These are phyloP conservation scores for Drosophila paramelanica DNA, from an alignment of 2,888 invertebrate species.

Conservation along the genomic window DNA sequence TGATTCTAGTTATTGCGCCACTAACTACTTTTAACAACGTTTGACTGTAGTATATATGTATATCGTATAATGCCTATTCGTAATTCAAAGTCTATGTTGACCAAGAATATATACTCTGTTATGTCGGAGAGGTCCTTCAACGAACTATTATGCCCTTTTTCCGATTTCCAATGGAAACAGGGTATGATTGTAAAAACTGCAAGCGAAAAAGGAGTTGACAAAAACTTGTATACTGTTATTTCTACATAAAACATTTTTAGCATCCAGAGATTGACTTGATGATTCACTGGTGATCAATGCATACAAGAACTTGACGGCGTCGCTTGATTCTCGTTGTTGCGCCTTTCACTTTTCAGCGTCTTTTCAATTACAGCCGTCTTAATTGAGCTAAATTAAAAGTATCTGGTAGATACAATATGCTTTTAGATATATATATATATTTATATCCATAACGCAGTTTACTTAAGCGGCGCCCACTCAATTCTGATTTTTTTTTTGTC, in stretches of 20 bases:
- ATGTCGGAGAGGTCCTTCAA: too few species aligned
- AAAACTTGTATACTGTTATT: too few species aligned
- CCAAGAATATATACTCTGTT: too few species aligned
- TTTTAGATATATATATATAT: slow-evolving; percentile 2
- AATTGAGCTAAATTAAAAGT: slow-evolving; percentile 61
- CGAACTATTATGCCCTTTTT: too few species aligned
- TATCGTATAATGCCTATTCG: too few species aligned
- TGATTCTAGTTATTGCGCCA: too few species aligned
- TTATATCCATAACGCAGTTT: slow-evolving; percentile 23
- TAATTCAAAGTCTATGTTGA: too few species aligned
- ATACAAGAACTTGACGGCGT: slow-evolving; percentile 3
- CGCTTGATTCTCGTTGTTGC: slow-evolving; percentile 14
- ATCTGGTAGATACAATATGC: slow-evolving; percentile 37
- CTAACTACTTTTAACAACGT: too few species aligned
- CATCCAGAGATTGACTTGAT: neutral
- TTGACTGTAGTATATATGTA: too few species aligned
- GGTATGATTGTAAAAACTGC: too few species aligned
- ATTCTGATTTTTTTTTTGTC: slow-evolving; percentile 17
- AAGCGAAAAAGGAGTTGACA: too few species aligned
- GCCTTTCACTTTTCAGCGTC: slow-evolving; percentile 60
- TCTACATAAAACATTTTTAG: neutral
- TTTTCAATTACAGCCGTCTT: slow-evolving; percentile 3
- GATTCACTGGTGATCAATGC: slow-evolving; percentile 15
- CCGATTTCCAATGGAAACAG: too few species aligned
- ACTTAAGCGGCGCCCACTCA: slow-evolving; percentile 35